Conservation (phyloP, 2,888 invertebrate genomes). For the Operophtera brumata region DNA sequence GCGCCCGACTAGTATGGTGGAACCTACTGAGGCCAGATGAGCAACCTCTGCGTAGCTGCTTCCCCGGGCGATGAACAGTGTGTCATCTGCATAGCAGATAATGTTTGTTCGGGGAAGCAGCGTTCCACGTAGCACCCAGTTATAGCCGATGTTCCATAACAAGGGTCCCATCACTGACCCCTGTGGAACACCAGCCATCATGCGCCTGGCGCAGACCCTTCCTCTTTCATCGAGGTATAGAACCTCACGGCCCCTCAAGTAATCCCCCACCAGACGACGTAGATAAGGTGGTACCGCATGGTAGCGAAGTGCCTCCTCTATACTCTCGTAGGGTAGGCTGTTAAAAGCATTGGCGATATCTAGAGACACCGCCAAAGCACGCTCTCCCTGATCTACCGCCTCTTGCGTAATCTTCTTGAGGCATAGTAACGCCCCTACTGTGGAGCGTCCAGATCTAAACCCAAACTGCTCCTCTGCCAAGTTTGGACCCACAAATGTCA, state of each 20-base stretch:
- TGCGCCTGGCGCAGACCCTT: not conserved
- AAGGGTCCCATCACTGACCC: too few relatives aligned
- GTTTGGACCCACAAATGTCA: conserved; percentile 15
- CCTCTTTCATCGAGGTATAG: not conserved
- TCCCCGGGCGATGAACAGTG: conserved; percentile 4
- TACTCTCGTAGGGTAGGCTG: conserved; percentile 29
- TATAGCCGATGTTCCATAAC: too few relatives aligned
- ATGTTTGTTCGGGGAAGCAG: conserved; percentile 13
- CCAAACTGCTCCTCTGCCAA: conserved; percentile 11
- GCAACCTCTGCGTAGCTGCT: conserved; percentile 9
- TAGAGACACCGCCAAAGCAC: conserved; percentile 27
- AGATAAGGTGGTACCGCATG: conserved; percentile 23
- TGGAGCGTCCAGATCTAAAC: not conserved
- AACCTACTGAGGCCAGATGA: not conserved
- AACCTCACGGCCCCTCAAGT: not conserved
- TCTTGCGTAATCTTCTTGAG: conserved; percentile 6
- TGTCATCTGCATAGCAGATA: not conserved
- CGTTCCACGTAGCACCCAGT: too few relatives aligned
- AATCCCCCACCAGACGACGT: too few relatives aligned
- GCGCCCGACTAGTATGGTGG: not conserved
- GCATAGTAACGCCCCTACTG: conserved; percentile 6
- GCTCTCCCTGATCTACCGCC: conserved; percentile 18
- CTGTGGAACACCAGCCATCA: not conserved
- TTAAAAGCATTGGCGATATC: conserved; percentile 38
- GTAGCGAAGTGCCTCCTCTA: conserved; percentile 28